These are phyloP conservation scores for Casuarius casuarius DNA, from an alignment of 2,113 vertebrate species.

Conservation along the genomic window DNA sequence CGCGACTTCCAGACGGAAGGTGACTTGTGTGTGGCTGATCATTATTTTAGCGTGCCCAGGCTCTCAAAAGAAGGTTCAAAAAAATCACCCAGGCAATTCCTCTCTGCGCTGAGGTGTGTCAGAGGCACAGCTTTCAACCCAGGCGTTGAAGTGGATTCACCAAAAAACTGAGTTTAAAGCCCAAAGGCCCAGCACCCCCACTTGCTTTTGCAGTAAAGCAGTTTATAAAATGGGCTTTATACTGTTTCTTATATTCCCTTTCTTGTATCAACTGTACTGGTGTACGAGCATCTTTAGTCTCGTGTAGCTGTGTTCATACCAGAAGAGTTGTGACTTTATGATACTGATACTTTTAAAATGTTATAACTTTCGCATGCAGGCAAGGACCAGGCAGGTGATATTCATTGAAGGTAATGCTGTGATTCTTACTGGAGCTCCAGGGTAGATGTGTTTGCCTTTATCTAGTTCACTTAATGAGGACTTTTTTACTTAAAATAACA, in stretches of 20 bases:
- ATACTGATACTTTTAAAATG: neutral
- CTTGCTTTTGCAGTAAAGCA: no score
- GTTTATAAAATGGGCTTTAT: no score
- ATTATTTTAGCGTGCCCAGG: neutral
- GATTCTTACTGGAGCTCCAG: neutral
- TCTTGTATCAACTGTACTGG: neutral
- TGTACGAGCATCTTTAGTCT: neutral
- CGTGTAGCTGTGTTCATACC: neutral
- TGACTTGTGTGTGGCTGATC: neutral
- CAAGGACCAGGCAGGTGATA: neutral
- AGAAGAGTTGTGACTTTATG: neutral
- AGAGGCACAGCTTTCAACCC: neutral
- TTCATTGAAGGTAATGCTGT: neutral
- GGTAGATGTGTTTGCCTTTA: neutral
- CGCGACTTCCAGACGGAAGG: neutral
- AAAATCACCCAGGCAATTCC: neutral
- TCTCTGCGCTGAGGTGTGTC: fast-evolving
- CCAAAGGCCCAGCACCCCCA: no score
- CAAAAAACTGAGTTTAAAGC: no score
- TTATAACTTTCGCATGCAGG: neutral
- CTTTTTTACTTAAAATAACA: neutral
- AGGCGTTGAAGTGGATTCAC: neutral
- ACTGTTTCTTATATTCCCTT: no score
- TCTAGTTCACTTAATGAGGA: neutral
- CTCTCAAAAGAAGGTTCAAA: neutral